Evolutionary conservation across 2,797 vertebrate genomes (phyloP).

Genomic region (Myripristis jacobus): DNA sequence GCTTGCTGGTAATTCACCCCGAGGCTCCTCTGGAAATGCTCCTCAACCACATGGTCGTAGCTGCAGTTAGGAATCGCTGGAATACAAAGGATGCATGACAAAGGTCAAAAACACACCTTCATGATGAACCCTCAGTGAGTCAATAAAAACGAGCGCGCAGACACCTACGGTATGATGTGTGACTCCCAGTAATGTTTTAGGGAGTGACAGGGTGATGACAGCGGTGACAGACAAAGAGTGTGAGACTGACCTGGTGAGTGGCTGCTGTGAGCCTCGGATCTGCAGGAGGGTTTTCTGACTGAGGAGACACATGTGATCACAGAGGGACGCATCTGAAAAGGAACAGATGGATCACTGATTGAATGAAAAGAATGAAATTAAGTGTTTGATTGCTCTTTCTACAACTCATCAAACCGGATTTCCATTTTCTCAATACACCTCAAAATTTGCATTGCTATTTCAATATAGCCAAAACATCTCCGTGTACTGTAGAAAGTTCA

Average conservation of each 20-base stretch:
- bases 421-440: background rate
- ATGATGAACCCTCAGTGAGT: conserved; percentile 45
- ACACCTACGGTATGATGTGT: conserved; percentile 17
- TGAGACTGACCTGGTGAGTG: conserved; percentile 75
- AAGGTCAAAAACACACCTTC: conserved; percentile 48
- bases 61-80: conserved; percentile 72
- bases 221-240: conserved; percentile 13
- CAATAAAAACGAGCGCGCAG: conserved; percentile 33
- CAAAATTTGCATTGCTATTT: background rate
- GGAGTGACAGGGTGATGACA: conserved; percentile 46
- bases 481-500: conserved; percentile 8
- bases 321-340: conserved; percentile 82
- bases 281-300: conserved; percentile 66
- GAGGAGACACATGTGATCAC: conserved; percentile 86
- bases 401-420: background rate
- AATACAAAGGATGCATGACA: conserved; percentile 34
- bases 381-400: background rate
- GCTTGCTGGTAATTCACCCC: conserved; percentile 79
- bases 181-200: conserved; percentile 7
- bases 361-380: background rate
- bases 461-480: conserved; percentile 4
- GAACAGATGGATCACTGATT: conserved; percentile 3
- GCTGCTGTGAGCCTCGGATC: conserved; percentile 64
- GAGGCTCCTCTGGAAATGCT: conserved; percentile 87
- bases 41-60: conserved; percentile 84